Base-by-base conservation (phyloP, 1,140 invertebrate genomes). In the Trachymyrmex septentrionalis region DNA sequence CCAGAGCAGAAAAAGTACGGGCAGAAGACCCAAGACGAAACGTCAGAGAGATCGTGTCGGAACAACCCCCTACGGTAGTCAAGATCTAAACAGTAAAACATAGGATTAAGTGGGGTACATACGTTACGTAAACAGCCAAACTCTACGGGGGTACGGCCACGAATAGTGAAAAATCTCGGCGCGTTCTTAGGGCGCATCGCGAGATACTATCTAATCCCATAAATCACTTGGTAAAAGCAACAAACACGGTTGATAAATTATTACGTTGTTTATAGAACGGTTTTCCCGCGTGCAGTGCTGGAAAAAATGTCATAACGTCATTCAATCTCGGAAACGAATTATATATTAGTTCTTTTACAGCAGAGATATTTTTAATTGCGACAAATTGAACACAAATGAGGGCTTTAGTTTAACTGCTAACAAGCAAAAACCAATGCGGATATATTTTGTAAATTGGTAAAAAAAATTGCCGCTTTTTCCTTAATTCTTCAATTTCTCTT, bases 11-110 rank as follows among this genome's bases (percentile, higher is more conserved):
- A 48, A 71, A 61, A 71, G 82, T 77, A 67, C 10, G 34, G 7
- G 34, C 34, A 44, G 57, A 90, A 77, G 64, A 66, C 38, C 16
- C 57, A 44, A 19, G 69, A 88, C 44, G 66, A 57, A 86, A 86
- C 76, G 71, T 86, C 76, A 53, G 73, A 91, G 88, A 88, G 71
- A 82, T 91, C 86, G 69, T 87, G 90, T 90, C 85, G 48, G 78
- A 85, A 73, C 91, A 92, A 90, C 91, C 91, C 91, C 91, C 88
- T 92, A 91, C 91, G 91, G 89, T 91, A 92, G 91, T 78, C 89
- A 63, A 91, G 71, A 92, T 90, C 85, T 90, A 92, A 92, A 92
- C 89, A 92, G 75, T 90, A 92, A 92, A 92, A 91, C 91, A 91
- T 50, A 53, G 86, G 86, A 92, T 92, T 92, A 92, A 92, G 91